These are phyloP conservation scores for Erethizon dorsatum DNA, from an alignment of 2,797 vertebrate species.

Conservation along the genomic window DNA sequence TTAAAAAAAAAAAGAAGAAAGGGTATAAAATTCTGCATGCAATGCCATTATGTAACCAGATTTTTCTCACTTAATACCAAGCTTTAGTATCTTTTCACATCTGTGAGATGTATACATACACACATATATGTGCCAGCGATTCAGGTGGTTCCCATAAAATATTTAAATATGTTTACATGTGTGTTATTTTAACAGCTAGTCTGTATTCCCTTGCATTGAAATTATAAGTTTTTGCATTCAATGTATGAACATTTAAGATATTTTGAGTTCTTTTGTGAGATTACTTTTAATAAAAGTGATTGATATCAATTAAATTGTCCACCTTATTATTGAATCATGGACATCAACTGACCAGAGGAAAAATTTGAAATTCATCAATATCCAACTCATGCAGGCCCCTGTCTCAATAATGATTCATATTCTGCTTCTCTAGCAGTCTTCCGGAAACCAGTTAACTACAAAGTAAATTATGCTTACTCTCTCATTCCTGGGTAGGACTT, in stretches of 20 bases:
- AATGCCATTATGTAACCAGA: background rate
- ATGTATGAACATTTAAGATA: constrained; percentile 31
- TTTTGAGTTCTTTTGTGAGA: constrained; percentile 15
- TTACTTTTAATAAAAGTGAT: constrained; percentile 51
- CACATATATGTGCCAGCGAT: background rate
- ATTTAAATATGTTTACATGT: background rate
- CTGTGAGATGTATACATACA: background rate
- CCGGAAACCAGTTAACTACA: background rate
- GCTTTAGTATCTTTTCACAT: constrained; percentile 29
- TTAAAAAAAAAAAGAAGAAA: too few relatives aligned
- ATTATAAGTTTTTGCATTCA: constrained; percentile 39
- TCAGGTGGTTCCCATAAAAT: background rate
- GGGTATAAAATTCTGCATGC: too few relatives aligned
- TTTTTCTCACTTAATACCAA: background rate
- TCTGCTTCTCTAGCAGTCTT: background rate
- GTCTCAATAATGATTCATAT: background rate
- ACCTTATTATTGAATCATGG: background rate
- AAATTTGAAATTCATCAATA: background rate
- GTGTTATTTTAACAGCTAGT: constrained; percentile 63
- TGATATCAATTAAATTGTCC: background rate
- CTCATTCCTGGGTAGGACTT: constrained; percentile 33
- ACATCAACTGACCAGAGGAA: background rate
- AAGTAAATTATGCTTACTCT: background rate
- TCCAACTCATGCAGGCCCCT: background rate
- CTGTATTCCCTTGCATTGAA: constrained; percentile 28